Conservation (phyloP, 2,888 invertebrate genomes). For the Carabus problematicus region DNA sequence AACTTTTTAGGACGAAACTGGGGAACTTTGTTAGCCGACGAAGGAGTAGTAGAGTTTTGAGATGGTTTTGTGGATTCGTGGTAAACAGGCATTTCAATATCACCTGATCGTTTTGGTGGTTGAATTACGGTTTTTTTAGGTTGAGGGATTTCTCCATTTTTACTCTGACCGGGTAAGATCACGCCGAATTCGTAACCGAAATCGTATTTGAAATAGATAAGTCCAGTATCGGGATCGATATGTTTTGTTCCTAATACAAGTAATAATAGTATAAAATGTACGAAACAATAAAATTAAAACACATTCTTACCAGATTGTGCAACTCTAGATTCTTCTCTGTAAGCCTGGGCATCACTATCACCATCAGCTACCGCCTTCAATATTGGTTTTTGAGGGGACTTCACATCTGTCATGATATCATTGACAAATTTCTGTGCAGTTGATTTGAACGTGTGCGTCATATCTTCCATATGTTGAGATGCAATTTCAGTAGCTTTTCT, state of each 20-base stretch:
- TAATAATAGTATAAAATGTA: constrained; percentile 3
- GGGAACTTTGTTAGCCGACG: constrained; percentile 48
- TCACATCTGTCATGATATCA: constrained; percentile 69
- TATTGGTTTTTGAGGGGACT: constrained; percentile 57
- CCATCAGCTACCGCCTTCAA: constrained; percentile 60
- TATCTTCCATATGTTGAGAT: constrained; percentile 69
- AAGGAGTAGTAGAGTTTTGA: constrained; percentile 36
- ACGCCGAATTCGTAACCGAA: constrained; percentile 82
- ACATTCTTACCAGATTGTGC: constrained; percentile 72
- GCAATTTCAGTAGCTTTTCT: constrained; percentile 63
- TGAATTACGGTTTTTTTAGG: constrained; percentile 60
- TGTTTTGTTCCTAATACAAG: constrained; percentile 71
- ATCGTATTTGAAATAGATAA: constrained; percentile 83
- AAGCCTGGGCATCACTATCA: constrained; percentile 69
- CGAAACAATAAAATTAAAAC: not conserved
- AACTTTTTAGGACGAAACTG: constrained; percentile 59
- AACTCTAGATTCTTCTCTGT: constrained; percentile 73
- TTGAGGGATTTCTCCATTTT: constrained; percentile 58
- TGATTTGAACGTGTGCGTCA: constrained; percentile 72
- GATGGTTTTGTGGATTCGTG: constrained; percentile 65
- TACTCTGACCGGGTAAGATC: constrained; percentile 72
- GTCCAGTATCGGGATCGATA: constrained; percentile 76
- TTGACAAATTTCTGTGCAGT: constrained; percentile 73
- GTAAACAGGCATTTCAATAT: constrained; percentile 72
- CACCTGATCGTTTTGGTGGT: constrained; percentile 64